Evolutionary conservation across 92 coral and sea anemone genomes (phyloP), one percentile per base, ranked within the genome.

Genomic region (Porites cylindrica): DNA sequence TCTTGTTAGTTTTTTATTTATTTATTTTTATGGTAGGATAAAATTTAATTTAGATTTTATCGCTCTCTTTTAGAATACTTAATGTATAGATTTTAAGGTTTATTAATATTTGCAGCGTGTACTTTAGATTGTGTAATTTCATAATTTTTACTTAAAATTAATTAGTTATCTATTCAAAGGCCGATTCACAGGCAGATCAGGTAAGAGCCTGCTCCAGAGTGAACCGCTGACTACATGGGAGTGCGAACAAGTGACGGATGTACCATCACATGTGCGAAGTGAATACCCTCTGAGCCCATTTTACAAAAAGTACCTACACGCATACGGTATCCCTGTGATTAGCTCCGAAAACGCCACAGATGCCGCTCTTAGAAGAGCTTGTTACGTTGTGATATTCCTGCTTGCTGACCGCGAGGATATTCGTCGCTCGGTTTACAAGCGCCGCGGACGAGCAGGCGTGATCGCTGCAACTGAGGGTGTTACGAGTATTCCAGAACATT

Each of bases 391-490:
- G 32, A 88, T 94, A 18, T 97, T 97, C 72, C 82, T 94, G 17
- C 79, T 96, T 88, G 99, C 99, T 20, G 99, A 97, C 86, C 97
- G 99, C 53, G 77, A 80, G 79, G 99, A 97, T 80, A 83, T 97
- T 69, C 97, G 99, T 19, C 69, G 76, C 77, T 95, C 93, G 93
- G 86, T 97, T 73, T 97, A 93, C 90, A 77, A 77, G 53, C 79
- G 98, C 19, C 91, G 89, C 56, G 99, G 98, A 16, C 98, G 99
- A 12, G 99, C 99, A 51, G 99, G 96, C 7, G 98, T 96, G 10
- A 92, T 96, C 50, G 98, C 96, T 17, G 59, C 43, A 10, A 84
- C 79, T 24, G 94, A 97, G 68, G 95, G 94, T 10, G 96, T 94
- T 58, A 97, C 99, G 16, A 82, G 94, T 4, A 97, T 97, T 10